Evolutionary conservation across 1,140 invertebrate species (phyloP).

Genomic region (Rhyacophila brunnea): DNA sequence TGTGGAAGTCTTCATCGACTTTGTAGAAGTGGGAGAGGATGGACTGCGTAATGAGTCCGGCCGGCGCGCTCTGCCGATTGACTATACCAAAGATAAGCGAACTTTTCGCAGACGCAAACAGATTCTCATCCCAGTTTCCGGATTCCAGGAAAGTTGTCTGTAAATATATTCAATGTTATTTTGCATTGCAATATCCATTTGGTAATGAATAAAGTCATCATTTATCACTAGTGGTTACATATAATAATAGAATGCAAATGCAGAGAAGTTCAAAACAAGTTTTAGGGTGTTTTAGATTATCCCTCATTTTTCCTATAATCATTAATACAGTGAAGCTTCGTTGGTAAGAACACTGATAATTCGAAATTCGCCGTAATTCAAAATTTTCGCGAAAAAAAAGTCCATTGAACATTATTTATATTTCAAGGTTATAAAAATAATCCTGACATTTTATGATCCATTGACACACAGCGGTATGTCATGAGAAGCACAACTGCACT

Average conservation of each 20-base stretch:
- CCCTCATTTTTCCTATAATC: not conserved
- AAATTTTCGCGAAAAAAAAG: too few species aligned
- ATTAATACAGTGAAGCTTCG: not conserved
- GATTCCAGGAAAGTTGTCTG: conserved; percentile 67
- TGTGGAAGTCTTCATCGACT: conserved; percentile 68
- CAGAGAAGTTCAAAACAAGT: not conserved
- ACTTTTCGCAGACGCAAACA: conserved; percentile 81
- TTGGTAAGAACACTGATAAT: too few species aligned
- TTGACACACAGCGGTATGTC: too few species aligned
- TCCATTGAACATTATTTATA: too few species aligned
- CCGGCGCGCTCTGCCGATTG: conserved; percentile 73
- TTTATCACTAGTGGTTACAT: not conserved
- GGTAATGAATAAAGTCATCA: too few species aligned
- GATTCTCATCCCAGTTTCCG: conserved; percentile 66
- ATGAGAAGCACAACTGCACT: too few species aligned
- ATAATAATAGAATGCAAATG: not conserved
- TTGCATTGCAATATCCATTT: too few species aligned
- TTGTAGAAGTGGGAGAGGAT: conserved; percentile 70
- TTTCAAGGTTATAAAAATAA: too few species aligned
- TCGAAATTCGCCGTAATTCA: too few species aligned
- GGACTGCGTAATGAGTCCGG: conserved; percentile 68
- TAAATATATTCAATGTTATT: conserved; percentile 29
- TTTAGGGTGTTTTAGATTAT: not conserved
- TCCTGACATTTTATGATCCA: too few species aligned
- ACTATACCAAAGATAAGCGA: conserved; percentile 85